These are phyloP conservation scores for Sycobia sp. DNA, from an alignment of 1,140 invertebrate genomes.

Conservation along the genomic window DNA sequence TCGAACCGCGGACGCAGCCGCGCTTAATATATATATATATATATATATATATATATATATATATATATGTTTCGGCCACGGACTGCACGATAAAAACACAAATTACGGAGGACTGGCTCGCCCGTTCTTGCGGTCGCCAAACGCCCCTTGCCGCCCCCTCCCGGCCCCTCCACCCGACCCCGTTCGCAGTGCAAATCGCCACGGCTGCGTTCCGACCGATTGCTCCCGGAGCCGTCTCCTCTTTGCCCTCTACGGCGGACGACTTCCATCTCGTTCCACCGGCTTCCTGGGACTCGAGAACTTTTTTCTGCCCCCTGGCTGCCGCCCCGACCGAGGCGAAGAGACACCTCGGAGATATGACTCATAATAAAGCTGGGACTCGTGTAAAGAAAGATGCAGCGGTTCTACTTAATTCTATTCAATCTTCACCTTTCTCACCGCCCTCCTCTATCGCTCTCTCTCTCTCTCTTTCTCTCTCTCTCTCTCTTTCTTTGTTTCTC, in stretches of 20 bases:
- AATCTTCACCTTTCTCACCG: background rate
- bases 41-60: no score
- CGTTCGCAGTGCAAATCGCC: no score
- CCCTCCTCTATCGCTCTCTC: background rate
- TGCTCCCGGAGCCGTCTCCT: no score
- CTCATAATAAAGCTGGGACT: conserved; percentile 13
- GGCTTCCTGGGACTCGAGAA: conserved; percentile 24
- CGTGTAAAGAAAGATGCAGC: conserved; percentile 14
- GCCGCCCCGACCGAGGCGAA: no score
- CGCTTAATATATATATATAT: background rate
- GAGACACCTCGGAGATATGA: conserved; percentile 18
- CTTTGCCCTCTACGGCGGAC: no score
- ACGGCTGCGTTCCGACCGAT: conserved; percentile 44
- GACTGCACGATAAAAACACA: conserved; percentile 16
- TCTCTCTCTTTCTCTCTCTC: background rate
- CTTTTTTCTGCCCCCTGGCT: no score
- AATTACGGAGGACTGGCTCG: no score
- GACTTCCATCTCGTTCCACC: no score
- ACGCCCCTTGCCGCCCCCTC: no score
- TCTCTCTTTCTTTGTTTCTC: background rate
- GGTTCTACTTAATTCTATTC: no score
- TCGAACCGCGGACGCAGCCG: conserved; percentile 1
- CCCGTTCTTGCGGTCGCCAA: conserved; percentile 43
- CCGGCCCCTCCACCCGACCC: no score
- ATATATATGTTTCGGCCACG: no score